Percentiles rank a stretch among this genome's conserved stretches.
Conservation (phyloP, 2,888 invertebrate species). For the Melanotus villosus region DNA sequence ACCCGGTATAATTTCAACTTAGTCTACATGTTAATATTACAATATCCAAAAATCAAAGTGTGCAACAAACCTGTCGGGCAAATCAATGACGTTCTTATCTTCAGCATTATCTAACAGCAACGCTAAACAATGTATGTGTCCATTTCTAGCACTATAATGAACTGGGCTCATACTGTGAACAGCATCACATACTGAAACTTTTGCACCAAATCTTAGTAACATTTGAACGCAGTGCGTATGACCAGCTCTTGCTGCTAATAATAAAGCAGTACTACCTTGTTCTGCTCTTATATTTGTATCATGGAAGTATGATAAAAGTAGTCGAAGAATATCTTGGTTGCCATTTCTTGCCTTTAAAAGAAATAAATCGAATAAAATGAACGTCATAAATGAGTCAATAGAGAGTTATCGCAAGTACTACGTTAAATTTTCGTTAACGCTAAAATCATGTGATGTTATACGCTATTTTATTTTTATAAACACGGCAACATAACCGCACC, state of each 20-base stretch:
- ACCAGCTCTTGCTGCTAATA: slow-evolving; percentile 72
- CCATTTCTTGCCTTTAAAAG: slow-evolving; percentile 70
- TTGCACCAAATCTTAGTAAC: slow-evolving; percentile 72
- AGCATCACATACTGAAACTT: slow-evolving; percentile 69
- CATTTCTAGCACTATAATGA: slow-evolving; percentile 68
- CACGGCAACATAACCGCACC: no score
- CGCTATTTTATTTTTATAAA: no score
- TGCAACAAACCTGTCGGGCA: slow-evolving; percentile 63
- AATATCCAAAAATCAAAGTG: background rate
- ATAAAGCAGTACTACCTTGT: slow-evolving; percentile 73
- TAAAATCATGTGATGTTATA: no score
- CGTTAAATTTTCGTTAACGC: no score
- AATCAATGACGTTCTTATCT: slow-evolving; percentile 67
- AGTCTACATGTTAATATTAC: no score
- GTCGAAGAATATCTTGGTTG: slow-evolving; percentile 71
- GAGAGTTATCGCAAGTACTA: no score
- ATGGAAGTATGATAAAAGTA: slow-evolving; percentile 71
- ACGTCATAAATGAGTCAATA: background rate
- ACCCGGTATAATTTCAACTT: no score
- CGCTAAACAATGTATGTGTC: slow-evolving; percentile 71
- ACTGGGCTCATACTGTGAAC: slow-evolving; percentile 62
- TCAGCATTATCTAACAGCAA: slow-evolving; percentile 70
- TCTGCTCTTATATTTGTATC: slow-evolving; percentile 73
- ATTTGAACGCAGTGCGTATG: slow-evolving; percentile 73
- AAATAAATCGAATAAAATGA: background rate